Evolutionary conservation across 2,888 invertebrate genomes (phyloP).

Genomic region (Boloria euphrosyne): DNA sequence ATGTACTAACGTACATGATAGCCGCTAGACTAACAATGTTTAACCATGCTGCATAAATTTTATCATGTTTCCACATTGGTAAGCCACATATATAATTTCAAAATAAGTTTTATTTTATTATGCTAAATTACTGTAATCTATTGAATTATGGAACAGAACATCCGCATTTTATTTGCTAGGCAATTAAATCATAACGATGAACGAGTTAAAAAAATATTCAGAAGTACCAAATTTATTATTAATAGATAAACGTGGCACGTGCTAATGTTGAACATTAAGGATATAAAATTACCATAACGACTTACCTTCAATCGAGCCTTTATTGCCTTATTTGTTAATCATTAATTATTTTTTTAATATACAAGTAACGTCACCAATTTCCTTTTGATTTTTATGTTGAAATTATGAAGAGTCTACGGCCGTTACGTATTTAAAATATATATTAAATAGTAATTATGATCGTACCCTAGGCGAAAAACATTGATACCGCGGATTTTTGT

Average conservation of each 20-base stretch:
- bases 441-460: no score
- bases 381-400: no score
- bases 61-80: neutral
- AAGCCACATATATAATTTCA: neutral
- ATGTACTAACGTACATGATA: no score
- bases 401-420: no score
- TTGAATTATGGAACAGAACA: neutral
- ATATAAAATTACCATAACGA: slow-evolving; percentile 4
- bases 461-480: no score
- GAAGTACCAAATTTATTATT: neutral
- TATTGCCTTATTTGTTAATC: neutral
- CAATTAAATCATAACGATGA: neutral
- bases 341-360: no score
- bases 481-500: no score
- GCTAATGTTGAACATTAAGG: neutral
- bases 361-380: no score
- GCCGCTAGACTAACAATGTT: no score
- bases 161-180: neutral
- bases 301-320: slow-evolving; percentile 6
- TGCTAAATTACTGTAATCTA: neutral
- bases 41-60: neutral
- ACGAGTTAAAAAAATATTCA: neutral
- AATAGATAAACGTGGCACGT: neutral
- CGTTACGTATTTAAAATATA: no score
- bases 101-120: neutral